Evolutionary conservation across 1,140 invertebrate genomes (phyloP).

Genomic region (Neodiprion fabricii): DNA sequence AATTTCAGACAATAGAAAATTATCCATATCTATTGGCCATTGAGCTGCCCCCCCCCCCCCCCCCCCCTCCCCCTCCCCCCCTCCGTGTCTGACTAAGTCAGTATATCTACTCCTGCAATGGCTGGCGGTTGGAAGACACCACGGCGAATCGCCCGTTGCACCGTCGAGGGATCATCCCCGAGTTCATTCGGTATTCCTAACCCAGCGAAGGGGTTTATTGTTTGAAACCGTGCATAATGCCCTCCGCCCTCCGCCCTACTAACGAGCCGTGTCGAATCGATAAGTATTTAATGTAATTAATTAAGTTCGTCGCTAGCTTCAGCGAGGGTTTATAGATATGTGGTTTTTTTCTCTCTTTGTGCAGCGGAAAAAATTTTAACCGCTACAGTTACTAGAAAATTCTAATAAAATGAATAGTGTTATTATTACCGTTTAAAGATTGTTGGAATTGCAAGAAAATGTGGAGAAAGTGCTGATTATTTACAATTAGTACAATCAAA

Average conservation of each 20-base stretch:
- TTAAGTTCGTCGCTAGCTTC: constrained; percentile 35
- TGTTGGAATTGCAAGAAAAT: no score
- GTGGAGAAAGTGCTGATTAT: no score
- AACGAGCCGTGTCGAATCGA: constrained; percentile 49
- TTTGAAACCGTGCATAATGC: constrained; percentile 39
- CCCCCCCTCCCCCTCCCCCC: not conserved
- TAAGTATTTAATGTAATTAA: constrained; percentile 51
- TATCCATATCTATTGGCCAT: not conserved
- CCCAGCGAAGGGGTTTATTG: constrained; percentile 40
- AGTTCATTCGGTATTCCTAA: constrained; percentile 38
- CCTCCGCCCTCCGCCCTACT: constrained; percentile 27
- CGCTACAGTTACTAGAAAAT: no score
- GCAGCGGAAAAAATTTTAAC: no score
- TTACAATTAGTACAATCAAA: no score
- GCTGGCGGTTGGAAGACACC: constrained; percentile 38
- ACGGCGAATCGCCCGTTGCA: constrained; percentile 44
- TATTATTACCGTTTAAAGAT: no score
- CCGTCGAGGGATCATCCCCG: constrained; percentile 20
- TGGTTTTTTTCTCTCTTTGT: no score
- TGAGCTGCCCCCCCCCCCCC: not conserved
- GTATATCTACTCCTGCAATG: not conserved
- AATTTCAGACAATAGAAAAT: constrained; percentile 6
- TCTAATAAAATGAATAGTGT: no score
- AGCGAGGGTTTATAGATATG: no score
- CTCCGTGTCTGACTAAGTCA: not conserved